Conservation (phyloP, 2,888 invertebrate species). For the Aphidoletes aphidimyza region DNA sequence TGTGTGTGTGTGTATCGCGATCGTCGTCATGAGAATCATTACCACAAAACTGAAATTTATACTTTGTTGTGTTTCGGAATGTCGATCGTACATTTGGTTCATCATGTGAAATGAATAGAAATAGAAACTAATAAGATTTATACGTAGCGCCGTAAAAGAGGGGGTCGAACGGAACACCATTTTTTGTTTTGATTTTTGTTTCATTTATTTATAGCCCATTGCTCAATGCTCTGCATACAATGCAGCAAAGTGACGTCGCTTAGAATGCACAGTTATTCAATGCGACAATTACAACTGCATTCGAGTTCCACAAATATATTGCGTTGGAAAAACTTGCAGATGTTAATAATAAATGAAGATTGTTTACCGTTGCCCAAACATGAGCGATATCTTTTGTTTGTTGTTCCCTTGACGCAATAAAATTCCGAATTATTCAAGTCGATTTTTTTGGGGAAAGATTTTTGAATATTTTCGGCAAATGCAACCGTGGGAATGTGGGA, state of each 20-base stretch:
- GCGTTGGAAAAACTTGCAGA: constrained; percentile 34
- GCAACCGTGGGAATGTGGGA: constrained; percentile 49
- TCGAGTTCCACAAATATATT: too few relatives aligned
- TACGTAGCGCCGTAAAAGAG: neutral
- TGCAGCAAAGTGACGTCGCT: too few relatives aligned
- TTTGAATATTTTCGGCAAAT: constrained; percentile 47
- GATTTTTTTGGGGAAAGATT: neutral
- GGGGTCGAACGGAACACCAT: neutral
- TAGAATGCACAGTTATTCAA: neutral
- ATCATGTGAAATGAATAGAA: constrained; percentile 25
- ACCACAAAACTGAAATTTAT: neutral
- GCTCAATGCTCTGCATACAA: too few relatives aligned
- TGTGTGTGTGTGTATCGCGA: too few relatives aligned
- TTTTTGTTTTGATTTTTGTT: constrained; percentile 3
- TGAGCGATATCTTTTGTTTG: constrained; percentile 46
- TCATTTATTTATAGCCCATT: constrained; percentile 3
- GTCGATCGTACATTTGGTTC: neutral
- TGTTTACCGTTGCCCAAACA: constrained; percentile 16
- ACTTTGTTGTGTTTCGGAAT: neutral
- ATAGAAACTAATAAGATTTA: constrained; percentile 23
- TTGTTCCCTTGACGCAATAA: constrained; percentile 53
- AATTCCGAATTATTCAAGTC: constrained; percentile 35
- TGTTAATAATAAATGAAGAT: constrained; percentile 43
- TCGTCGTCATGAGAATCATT: constrained; percentile 49
- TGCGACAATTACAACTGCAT: constrained; percentile 28